phyloP scores from a whole-genome alignment of 1,140 invertebrate genomes.

The Drosophila suzukii region DNA sequence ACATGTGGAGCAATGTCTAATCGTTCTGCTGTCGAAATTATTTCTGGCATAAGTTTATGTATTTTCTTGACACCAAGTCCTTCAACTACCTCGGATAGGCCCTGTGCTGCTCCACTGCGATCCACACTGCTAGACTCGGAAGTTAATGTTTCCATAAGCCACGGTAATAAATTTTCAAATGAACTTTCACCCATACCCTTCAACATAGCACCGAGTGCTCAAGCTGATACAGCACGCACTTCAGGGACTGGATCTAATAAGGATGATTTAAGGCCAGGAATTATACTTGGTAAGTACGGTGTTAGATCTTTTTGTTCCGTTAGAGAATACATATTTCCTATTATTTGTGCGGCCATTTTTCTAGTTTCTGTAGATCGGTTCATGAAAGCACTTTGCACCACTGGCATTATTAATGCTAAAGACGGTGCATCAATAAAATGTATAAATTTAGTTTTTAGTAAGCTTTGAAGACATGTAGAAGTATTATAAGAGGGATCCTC shows the following conservation, averaged over 20 bases:
- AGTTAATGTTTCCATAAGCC: slow-evolving; percentile 98
- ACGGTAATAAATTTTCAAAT: slow-evolving; percentile 97
- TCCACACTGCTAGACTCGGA: slow-evolving; percentile 98
- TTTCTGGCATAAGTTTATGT: slow-evolving; percentile 98
- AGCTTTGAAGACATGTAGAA: slow-evolving; percentile 94
- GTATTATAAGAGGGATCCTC: slow-evolving; percentile 99
- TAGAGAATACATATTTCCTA: slow-evolving; percentile 99
- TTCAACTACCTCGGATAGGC: slow-evolving; percentile 96
- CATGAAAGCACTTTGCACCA: slow-evolving; percentile 98
- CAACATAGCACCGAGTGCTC: slow-evolving; percentile 98
- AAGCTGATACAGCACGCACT: slow-evolving; percentile 95
- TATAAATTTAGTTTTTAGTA: slow-evolving; percentile 99
- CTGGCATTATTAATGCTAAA: slow-evolving; percentile 99
- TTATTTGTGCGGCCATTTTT: slow-evolving; percentile 99
- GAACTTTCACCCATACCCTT: slow-evolving; percentile 97
- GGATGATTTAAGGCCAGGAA: slow-evolving; percentile 98
- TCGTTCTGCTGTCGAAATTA: slow-evolving; percentile 97
- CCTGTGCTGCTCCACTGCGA: slow-evolving; percentile 98
- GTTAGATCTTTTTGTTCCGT: slow-evolving; percentile 99
- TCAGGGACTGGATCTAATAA: slow-evolving; percentile 99
- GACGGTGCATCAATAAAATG: slow-evolving; percentile 99
- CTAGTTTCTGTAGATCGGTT: slow-evolving; percentile 98
- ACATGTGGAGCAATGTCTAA: slow-evolving; percentile 98
- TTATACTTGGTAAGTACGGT: slow-evolving; percentile 98
- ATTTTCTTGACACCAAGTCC: slow-evolving; percentile 97